These are phyloP conservation scores for Maniola jurtina DNA, from an alignment of 1,140 invertebrate species.

Conservation along the genomic window DNA sequence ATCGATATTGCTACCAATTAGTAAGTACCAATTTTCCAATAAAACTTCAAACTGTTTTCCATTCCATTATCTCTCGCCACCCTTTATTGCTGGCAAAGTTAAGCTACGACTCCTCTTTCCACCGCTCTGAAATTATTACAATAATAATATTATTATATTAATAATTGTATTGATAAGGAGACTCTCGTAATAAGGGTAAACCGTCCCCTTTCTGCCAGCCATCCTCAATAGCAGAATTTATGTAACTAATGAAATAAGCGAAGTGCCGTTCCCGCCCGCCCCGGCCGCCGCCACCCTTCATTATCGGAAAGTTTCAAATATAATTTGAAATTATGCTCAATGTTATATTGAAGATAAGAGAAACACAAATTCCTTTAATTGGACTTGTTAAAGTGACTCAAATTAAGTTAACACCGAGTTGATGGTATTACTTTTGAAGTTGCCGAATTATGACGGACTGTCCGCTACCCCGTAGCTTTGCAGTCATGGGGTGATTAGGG, in stretches of 20 bases:
- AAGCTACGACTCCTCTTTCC: constrained; percentile 73
- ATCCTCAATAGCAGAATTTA: constrained; percentile 79
- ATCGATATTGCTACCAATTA: constrained; percentile 78
- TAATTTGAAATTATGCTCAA: constrained; percentile 79
- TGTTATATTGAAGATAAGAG: constrained; percentile 79
- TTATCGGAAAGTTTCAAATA: constrained; percentile 79
- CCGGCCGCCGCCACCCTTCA: constrained; percentile 68
- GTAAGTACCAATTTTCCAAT: constrained; percentile 77
- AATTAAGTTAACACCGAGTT: constrained; percentile 78
- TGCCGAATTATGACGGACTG: constrained; percentile 72
- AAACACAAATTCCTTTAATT: constrained; percentile 79
- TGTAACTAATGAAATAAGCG: constrained; percentile 79
- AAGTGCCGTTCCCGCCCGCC: constrained; percentile 59
- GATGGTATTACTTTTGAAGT: constrained; percentile 78
- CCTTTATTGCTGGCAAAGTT: constrained; percentile 77
- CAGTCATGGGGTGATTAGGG: constrained; percentile 61
- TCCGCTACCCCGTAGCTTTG: constrained; percentile 42
- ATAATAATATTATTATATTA: constrained; percentile 79
- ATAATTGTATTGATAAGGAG: constrained; percentile 79
- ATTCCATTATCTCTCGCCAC: constrained; percentile 77
- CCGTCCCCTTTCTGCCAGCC: constrained; percentile 77
- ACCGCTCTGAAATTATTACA: constrained; percentile 75
- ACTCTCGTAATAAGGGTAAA: constrained; percentile 79
- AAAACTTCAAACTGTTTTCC: constrained; percentile 79
- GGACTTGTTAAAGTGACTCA: constrained; percentile 78